Conservation (phyloP, 37 sponge, comb jelly and placozoan genomes). For the Oopsacas minuta region DNA sequence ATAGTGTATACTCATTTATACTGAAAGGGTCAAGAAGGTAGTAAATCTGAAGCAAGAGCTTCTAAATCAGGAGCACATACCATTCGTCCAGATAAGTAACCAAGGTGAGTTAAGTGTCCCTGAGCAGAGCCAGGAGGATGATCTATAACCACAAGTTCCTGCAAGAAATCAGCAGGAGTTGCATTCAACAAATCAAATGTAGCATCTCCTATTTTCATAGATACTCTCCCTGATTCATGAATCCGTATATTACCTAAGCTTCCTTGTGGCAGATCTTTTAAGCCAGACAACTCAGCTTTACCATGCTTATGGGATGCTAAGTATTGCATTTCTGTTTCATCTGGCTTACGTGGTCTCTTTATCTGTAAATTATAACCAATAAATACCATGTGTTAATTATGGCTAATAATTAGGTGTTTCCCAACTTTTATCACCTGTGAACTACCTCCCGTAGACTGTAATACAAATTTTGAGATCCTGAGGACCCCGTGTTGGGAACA, state of each 20-base stretch:
- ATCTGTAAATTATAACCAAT: too few relatives aligned
- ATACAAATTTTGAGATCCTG: too few relatives aligned
- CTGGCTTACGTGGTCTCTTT: background rate
- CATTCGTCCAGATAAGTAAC: conserved; percentile 1
- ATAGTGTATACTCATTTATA: too few relatives aligned
- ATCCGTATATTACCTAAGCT: background rate
- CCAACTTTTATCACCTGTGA: too few relatives aligned
- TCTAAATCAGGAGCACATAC: background rate
- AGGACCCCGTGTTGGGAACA: too few relatives aligned
- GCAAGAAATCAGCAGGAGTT: background rate
- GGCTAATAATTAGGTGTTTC: too few relatives aligned
- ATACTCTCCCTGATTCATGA: background rate
- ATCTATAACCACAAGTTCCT: background rate
- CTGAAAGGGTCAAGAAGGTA: background rate
- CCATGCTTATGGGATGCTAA: background rate
- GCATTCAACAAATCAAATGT: background rate
- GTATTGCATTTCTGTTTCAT: background rate
- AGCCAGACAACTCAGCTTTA: background rate
- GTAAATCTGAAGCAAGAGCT: background rate
- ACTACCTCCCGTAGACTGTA: too few relatives aligned
- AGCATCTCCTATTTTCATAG: background rate
- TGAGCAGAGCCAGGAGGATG: background rate
- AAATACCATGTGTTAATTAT: too few relatives aligned
- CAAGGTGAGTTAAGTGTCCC: background rate
- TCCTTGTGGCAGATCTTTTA: background rate